Conservation (phyloP, 2,888 invertebrate species). For the Oxystoma pomonae region DNA sequence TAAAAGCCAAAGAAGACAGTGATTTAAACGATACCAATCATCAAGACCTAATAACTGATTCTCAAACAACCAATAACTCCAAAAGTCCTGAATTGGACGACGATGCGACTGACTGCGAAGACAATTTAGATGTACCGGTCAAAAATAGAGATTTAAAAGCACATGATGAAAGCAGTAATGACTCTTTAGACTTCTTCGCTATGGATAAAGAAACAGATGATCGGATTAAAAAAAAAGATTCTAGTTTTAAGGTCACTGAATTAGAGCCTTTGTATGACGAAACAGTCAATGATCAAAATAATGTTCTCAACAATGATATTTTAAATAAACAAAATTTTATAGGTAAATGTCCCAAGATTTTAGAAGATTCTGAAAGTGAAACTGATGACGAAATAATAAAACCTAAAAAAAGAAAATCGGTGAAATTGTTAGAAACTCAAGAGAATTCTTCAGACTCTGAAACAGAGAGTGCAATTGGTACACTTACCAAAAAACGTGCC, state of each 20-base stretch:
- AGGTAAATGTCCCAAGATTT: too few species aligned
- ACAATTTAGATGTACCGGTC: neutral
- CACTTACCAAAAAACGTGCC: neutral
- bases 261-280: neutral
- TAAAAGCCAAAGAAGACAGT: conserved; percentile 1
- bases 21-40: neutral
- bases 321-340: too few species aligned
- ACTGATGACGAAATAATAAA: conserved; percentile 2
- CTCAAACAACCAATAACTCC: neutral
- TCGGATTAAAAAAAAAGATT: neutral
- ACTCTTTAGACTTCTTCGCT: conserved; percentile 21
- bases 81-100: conserved; percentile 5
- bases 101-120: conserved; percentile 10
- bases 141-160: neutral
- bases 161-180: conserved; percentile 18
- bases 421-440: conserved; percentile 2
- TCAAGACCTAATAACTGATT: conserved; percentile 3
- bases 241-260: neutral
- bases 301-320: too few species aligned
- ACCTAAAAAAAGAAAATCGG: conserved; percentile 2
- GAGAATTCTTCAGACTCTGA: conserved; percentile 21
- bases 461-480: conserved; percentile 24
- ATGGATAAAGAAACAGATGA: neutral
- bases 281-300: too few species aligned
- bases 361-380: neutral